phyloP scores from a whole-genome alignment of 2,888 invertebrate genomes.

The Tanytarsus gracilentus region DNA sequence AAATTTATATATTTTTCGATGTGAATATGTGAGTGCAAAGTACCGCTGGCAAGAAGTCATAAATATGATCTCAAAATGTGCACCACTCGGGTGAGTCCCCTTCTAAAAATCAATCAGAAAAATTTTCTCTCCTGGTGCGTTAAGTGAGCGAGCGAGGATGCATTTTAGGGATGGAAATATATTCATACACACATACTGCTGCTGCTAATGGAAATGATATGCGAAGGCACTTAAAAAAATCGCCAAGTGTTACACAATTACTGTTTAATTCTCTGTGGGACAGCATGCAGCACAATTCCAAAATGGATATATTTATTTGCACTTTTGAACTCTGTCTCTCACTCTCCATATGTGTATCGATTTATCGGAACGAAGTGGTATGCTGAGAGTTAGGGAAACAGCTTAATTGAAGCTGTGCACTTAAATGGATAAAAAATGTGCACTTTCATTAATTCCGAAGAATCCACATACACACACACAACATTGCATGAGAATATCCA shows the following conservation, averaged over 20 bases:
- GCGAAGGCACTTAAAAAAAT: slow-evolving; percentile 27
- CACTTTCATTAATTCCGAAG: slow-evolving; percentile 7
- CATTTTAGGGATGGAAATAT: too few relatives aligned
- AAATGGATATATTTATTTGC: slow-evolving; percentile 28
- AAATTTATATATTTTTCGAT: slow-evolving; percentile 3
- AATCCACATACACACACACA: background rate
- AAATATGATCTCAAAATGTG: slow-evolving; percentile 28
- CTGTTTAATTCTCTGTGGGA: slow-evolving; percentile 27
- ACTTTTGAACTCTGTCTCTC: slow-evolving; percentile 19
- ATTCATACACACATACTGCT: too few relatives aligned
- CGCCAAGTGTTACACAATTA: slow-evolving; percentile 27
- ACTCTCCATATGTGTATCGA: background rate
- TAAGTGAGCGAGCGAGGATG: background rate
- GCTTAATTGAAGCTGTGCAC: slow-evolving; percentile 1
- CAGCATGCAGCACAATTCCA: background rate
- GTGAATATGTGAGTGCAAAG: too few relatives aligned
- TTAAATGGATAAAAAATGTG: slow-evolving; percentile 9
- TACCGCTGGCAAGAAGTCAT: slow-evolving; percentile 7
- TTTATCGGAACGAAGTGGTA: background rate
- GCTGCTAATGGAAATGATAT: background rate
- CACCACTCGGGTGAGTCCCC: too few relatives aligned
- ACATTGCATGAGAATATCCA: too few relatives aligned
- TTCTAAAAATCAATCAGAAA: too few relatives aligned
- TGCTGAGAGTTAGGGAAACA: background rate
- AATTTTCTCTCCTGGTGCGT: slow-evolving; percentile 21